A percentile compares a stretch with the other conserved stretches of the same genome.
Evolutionary conservation across 2,113 vertebrate genomes (phyloP).

Genomic region (Climacteris rufus): DNA sequence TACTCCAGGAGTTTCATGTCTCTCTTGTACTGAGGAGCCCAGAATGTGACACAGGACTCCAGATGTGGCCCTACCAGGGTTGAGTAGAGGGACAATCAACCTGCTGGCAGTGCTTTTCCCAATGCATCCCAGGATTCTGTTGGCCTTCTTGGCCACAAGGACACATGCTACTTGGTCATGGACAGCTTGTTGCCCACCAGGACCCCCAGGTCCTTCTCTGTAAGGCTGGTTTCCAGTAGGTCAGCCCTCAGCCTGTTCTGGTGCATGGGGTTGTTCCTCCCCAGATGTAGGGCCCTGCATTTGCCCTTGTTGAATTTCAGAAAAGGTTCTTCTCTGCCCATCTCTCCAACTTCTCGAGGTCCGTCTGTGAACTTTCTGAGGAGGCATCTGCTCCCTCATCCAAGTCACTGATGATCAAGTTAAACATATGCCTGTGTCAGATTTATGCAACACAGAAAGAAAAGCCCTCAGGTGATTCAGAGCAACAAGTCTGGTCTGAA

Average conservation of each 20-base stretch:
- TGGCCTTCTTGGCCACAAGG: background rate
- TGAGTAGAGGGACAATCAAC: background rate
- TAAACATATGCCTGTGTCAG: background rate
- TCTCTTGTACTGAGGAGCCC: background rate
- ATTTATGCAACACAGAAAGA: background rate
- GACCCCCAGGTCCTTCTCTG: fast-evolving
- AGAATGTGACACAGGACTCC: background rate
- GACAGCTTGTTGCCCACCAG: background rate
- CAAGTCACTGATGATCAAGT: background rate
- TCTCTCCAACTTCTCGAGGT: background rate
- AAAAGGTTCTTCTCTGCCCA: background rate
- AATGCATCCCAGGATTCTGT: fast-evolving
- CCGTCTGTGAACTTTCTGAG: background rate
- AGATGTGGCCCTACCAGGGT: background rate
- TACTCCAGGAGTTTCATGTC: background rate
- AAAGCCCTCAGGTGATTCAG: background rate
- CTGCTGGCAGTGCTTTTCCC: background rate
- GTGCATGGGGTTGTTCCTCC: background rate
- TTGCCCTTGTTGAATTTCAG: background rate
- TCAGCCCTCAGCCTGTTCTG: fast-evolving
- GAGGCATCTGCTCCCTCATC: background rate
- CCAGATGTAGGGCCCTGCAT: fast-evolving
- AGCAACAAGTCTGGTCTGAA: background rate
- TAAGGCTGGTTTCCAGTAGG: background rate
- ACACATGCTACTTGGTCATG: background rate